Conservation (phyloP, 35 echinoderm and acorn worm species). For the Ptychodera flava region DNA sequence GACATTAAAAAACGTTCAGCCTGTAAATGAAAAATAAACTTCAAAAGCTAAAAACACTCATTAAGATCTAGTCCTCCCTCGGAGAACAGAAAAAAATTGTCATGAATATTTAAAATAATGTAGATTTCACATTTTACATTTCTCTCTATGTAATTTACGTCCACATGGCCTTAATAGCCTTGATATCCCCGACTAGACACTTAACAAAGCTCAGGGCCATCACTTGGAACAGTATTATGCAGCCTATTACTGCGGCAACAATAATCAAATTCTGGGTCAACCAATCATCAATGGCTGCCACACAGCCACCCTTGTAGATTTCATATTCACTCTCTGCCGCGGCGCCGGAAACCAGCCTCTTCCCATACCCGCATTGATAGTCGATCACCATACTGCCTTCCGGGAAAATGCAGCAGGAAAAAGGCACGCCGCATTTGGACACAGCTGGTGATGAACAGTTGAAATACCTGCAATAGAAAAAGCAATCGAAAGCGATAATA, state of each 20-base stretch:
- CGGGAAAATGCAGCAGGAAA: constrained; percentile 51
- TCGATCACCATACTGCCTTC: not conserved
- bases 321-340: not conserved
- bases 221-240: not conserved
- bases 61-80: too few species aligned
- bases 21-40: too few species aligned
- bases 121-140: too few species aligned
- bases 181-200: not conserved
- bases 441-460: constrained; percentile 54
- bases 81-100: too few species aligned
- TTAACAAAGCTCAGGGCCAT: not conserved
- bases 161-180: not conserved
- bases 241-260: not conserved
- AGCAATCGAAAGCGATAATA: too few species aligned
- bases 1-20: too few species aligned
- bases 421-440: constrained; percentile 79
- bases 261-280: not conserved
- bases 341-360: too few species aligned
- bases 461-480: constrained; percentile 64
- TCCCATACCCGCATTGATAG: not conserved
- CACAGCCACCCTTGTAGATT: not conserved
- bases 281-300: not conserved
- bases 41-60: too few species aligned
- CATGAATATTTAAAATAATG: too few species aligned
- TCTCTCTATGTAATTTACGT: too few species aligned